These are phyloP conservation scores for Ennomos erosarius DNA, from an alignment of 2,888 invertebrate species.

Conservation along the genomic window DNA sequence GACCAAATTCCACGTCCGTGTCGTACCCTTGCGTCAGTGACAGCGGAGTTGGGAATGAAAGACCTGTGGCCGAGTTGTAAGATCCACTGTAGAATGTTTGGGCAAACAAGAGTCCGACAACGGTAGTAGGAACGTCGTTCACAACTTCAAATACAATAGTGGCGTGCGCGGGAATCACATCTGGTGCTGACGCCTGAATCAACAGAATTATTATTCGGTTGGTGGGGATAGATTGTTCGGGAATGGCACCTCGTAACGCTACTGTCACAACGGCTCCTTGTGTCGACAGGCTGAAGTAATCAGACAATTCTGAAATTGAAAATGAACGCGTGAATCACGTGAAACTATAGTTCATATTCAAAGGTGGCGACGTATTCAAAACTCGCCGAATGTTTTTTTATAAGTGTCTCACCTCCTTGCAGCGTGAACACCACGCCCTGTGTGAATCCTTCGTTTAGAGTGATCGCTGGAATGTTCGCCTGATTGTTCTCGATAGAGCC, in stretches of 20 bases:
- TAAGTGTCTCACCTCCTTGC: constrained; percentile 38
- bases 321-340: neutral
- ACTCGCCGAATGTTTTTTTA: neutral
- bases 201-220: too few relatives aligned
- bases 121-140: constrained; percentile 13
- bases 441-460: constrained; percentile 44
- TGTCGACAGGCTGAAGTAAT: constrained; percentile 5
- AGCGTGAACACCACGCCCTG: constrained; percentile 41
- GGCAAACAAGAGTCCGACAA: constrained; percentile 19
- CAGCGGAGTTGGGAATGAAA: constrained; percentile 36
- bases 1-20: constrained; percentile 40
- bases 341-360: too few relatives aligned
- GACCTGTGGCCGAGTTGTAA: constrained; percentile 33
- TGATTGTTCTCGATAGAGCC: constrained; percentile 40
- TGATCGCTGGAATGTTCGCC: constrained; percentile 39
- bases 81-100: constrained; percentile 46
- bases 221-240: too few relatives aligned
- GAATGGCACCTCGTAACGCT: too few relatives aligned
- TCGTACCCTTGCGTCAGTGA: constrained; percentile 42
- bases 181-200: too few relatives aligned
- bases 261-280: constrained; percentile 9
- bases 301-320: constrained; percentile 18
- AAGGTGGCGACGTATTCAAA: too few relatives aligned
- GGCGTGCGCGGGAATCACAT: too few relatives aligned
- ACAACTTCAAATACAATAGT: neutral